A percentile compares a stretch with the other conserved stretches of the same genome.
These are phyloP conservation scores for Mesopsocus fuscifrons DNA, from an alignment of 2,888 invertebrate species.

Conservation along the genomic window DNA sequence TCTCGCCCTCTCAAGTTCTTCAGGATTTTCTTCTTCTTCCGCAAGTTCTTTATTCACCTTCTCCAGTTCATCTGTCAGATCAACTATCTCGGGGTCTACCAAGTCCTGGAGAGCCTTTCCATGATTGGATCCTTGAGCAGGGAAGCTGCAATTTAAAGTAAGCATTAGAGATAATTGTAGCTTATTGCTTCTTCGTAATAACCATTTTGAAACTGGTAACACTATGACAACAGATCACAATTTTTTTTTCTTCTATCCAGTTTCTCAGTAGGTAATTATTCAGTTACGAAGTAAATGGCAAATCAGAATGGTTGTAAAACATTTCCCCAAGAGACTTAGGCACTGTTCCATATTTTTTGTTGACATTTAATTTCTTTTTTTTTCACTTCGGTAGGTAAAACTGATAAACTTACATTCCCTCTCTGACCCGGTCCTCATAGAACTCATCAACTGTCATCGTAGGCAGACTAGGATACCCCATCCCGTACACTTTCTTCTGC, in stretches of 20 bases:
- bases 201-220: neutral
- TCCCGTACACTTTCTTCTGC: constrained; percentile 84
- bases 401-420: constrained; percentile 41
- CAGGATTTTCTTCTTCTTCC: constrained; percentile 53
- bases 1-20: constrained; percentile 40
- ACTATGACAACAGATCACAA: neutral
- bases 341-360: too few species aligned
- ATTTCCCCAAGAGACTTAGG: too few species aligned
- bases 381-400: too few species aligned
- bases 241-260: too few species aligned
- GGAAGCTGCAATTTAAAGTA: constrained; percentile 16
- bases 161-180: constrained; percentile 4
- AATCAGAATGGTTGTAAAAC: too few species aligned
- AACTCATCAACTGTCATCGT: constrained; percentile 89
- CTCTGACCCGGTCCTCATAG: constrained; percentile 66
- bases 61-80: constrained; percentile 34
- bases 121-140: constrained; percentile 17
- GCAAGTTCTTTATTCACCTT: constrained; percentile 40
- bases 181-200: neutral
- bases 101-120: constrained; percentile 9
- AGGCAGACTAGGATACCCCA: constrained; percentile 87
- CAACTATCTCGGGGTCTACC: constrained; percentile 18
- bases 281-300: too few species aligned
- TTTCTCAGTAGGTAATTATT: too few species aligned
- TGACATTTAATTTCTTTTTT: too few species aligned